Percentiles rank a stretch among this genome's conserved stretches.
Conservation (phyloP, 2,113 vertebrate genomes). For the Genyomyrus donnyi region DNA sequence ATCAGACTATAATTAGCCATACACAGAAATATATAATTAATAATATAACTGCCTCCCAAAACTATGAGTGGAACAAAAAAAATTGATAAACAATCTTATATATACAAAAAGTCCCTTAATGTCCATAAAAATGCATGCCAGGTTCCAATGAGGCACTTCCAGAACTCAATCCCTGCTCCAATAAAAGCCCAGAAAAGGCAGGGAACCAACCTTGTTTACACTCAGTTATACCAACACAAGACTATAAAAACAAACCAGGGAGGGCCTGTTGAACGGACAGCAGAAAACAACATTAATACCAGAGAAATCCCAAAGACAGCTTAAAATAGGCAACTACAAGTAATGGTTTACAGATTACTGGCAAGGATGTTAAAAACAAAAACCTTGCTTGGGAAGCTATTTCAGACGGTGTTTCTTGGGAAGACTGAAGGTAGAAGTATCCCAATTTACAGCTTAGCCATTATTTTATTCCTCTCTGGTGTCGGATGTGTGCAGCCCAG, state of each 20-base stretch:
- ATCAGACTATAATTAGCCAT: no score
- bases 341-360: neutral
- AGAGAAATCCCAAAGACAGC: neutral
- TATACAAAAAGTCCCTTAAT: neutral
- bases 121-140: neutral
- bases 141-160: neutral
- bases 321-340: neutral
- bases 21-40: neutral
- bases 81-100: neutral
- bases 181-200: neutral
- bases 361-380: neutral
- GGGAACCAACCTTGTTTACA: neutral
- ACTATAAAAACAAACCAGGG: neutral
- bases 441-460: neutral
- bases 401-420: neutral
- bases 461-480: neutral
- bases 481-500: neutral
- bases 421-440: neutral
- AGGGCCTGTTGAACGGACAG: neutral
- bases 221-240: neutral
- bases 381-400: neutral
- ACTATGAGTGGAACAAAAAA: neutral
- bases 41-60: neutral
- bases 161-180: neutral
- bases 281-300: neutral